Conservation (phyloP, 35 echinoderm and acorn worm species). For the Lytechinus variegatus region DNA sequence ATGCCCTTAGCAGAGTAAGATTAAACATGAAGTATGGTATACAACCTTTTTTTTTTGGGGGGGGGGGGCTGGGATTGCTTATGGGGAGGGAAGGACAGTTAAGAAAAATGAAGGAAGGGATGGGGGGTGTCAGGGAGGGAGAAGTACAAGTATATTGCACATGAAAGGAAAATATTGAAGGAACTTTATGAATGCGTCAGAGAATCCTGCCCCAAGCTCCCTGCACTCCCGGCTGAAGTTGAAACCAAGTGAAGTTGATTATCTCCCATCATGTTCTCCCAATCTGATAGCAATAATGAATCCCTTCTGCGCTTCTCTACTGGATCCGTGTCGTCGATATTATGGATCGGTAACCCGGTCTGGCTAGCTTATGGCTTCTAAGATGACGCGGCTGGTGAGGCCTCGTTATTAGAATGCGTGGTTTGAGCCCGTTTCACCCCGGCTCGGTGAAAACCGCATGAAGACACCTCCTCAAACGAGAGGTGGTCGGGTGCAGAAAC, state of each 20-base stretch:
- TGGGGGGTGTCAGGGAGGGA: too few species aligned
- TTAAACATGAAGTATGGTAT: too few species aligned
- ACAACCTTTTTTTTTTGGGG: too few species aligned
- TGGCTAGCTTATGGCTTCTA: constrained; percentile 1
- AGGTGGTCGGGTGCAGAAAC: background rate
- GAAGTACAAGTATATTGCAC: too few species aligned
- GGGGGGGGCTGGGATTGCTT: too few species aligned
- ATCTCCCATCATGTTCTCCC: background rate
- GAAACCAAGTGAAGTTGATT: background rate
- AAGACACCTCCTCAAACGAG: background rate
- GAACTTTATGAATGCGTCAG: background rate
- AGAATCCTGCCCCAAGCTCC: background rate
- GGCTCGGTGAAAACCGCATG: background rate
- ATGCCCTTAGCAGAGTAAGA: too few species aligned
- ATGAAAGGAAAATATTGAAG: background rate
- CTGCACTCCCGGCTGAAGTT: background rate
- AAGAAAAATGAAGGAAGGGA: too few species aligned
- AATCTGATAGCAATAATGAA: background rate
- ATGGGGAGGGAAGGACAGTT: too few species aligned
- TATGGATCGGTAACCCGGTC: constrained; percentile 8
- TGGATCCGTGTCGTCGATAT: background rate
- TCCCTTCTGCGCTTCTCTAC: background rate
- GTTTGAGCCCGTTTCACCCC: background rate
- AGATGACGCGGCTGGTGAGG: background rate
- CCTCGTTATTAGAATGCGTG: background rate